phyloP scores from a whole-genome alignment of 2,888 invertebrate species.

The Agrenia bidenticulata region DNA sequence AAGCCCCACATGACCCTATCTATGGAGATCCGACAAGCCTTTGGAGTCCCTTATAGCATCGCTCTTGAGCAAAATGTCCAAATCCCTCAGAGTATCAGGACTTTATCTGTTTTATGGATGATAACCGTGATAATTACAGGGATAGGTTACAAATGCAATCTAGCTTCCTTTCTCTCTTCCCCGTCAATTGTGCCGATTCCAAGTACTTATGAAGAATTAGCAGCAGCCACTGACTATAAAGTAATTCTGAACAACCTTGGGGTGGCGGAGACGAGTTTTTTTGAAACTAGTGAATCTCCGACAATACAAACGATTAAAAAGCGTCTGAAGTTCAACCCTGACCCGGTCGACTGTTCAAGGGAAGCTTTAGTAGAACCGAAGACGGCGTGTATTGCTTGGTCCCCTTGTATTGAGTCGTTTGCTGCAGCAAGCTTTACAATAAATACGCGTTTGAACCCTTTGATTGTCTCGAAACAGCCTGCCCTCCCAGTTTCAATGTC shows the following conservation, averaged over 20 bases:
- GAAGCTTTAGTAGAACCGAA: slow-evolving; percentile 1
- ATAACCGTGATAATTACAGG: slow-evolving; percentile 24
- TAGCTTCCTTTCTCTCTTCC: slow-evolving; percentile 25
- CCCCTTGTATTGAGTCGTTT: neutral
- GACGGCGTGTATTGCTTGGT: slow-evolving; percentile 18
- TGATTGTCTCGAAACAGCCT: slow-evolving; percentile 25
- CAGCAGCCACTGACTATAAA: slow-evolving; percentile 9
- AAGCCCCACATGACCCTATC: neutral
- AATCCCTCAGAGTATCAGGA: neutral
- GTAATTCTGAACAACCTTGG: slow-evolving; percentile 26
- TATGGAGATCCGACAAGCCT: neutral
- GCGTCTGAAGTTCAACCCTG: slow-evolving; percentile 10
- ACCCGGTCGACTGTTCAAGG: slow-evolving; percentile 4
- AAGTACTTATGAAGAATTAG: slow-evolving; percentile 14
- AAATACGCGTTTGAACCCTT: slow-evolving; percentile 22
- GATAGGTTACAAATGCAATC: slow-evolving; percentile 24
- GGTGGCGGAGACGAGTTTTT: slow-evolving; percentile 23
- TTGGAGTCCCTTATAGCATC: neutral
- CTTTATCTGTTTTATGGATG: slow-evolving; percentile 6
- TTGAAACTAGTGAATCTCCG: slow-evolving; percentile 16
- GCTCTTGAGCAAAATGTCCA: slow-evolving; percentile 10
- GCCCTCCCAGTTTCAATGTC: slow-evolving; percentile 36
- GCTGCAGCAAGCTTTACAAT: slow-evolving; percentile 19
- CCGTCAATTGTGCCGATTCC: slow-evolving; percentile 18
- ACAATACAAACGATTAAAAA: slow-evolving; percentile 15